Conservation (phyloP, 1,140 invertebrate species). For the Scylla paramamosain region DNA sequence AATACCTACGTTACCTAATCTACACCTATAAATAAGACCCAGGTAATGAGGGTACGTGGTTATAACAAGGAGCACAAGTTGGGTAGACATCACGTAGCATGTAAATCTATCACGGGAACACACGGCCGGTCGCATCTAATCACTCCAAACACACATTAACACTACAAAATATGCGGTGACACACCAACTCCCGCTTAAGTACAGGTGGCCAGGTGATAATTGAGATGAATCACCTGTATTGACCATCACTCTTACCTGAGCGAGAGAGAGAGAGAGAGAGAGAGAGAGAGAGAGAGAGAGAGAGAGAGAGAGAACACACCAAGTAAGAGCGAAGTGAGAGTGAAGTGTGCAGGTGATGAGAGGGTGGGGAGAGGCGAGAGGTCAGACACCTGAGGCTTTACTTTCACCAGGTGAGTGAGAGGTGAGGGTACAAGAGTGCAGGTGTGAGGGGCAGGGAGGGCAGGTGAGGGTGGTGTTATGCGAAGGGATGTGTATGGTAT, state of each 20-base stretch:
- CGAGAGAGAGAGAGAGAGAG: too few relatives aligned
- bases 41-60: neutral
- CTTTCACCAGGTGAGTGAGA: too few relatives aligned
- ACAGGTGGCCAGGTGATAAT: neutral
- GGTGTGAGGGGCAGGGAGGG: neutral
- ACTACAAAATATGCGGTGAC: neutral
- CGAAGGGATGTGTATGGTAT: too few relatives aligned
- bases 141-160: neutral
- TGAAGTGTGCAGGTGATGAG: too few relatives aligned
- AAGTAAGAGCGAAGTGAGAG: neutral
- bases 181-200: neutral
- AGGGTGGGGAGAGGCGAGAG: too few relatives aligned
- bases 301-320: neutral
- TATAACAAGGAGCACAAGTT: neutral
- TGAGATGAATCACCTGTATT: neutral
- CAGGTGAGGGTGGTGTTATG: neutral
- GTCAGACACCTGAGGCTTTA: too few relatives aligned
- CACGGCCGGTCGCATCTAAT: neutral
- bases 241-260: too few relatives aligned
- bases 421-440: too few relatives aligned
- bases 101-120: neutral
- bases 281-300: too few relatives aligned
- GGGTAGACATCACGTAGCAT: too few relatives aligned
- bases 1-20: neutral
- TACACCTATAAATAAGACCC: neutral